These are phyloP conservation scores for Alethe diademata DNA, from an alignment of 2,113 vertebrate species.

Conservation along the genomic window DNA sequence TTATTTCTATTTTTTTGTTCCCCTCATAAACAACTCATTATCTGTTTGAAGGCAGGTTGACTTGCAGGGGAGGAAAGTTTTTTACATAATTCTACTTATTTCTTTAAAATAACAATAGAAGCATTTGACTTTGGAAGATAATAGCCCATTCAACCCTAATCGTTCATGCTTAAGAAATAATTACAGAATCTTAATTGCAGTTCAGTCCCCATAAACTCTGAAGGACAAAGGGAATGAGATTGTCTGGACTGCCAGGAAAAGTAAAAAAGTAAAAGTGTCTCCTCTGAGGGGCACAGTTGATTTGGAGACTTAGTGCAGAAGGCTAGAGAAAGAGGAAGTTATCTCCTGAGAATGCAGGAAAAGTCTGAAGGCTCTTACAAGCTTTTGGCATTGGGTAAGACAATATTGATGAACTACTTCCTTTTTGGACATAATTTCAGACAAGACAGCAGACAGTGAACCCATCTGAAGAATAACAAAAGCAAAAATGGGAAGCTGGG, in stretches of 20 bases:
- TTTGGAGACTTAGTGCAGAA: not conserved
- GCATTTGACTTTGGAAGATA: not conserved
- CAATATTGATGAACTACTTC: not conserved
- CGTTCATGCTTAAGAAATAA: not conserved
- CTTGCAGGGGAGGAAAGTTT: not conserved
- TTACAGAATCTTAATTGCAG: not conserved
- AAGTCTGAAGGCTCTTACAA: not conserved
- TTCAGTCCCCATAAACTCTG: not conserved
- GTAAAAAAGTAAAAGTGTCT: not conserved
- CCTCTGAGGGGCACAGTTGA: not conserved
- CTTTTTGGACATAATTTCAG: not conserved
- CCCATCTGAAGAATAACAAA: not conserved
- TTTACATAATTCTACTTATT: not conserved
- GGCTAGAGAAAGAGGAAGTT: not conserved
- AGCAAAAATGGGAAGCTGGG: not conserved
- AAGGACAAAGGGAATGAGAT: not conserved
- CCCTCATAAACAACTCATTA: not conserved
- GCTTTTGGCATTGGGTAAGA: not conserved
- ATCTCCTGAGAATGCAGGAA: not conserved
- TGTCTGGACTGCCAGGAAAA: not conserved
- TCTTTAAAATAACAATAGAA: not conserved
- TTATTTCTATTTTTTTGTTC: not conserved
- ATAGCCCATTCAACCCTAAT: not conserved
- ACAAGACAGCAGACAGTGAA: not conserved
- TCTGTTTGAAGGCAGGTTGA: slow-evolving; percentile 9